A percentile compares a stretch with the other conserved stretches of the same genome.
phyloP scores from a whole-genome alignment of 2,797 vertebrate genomes.

The Channallabes apus region DNA sequence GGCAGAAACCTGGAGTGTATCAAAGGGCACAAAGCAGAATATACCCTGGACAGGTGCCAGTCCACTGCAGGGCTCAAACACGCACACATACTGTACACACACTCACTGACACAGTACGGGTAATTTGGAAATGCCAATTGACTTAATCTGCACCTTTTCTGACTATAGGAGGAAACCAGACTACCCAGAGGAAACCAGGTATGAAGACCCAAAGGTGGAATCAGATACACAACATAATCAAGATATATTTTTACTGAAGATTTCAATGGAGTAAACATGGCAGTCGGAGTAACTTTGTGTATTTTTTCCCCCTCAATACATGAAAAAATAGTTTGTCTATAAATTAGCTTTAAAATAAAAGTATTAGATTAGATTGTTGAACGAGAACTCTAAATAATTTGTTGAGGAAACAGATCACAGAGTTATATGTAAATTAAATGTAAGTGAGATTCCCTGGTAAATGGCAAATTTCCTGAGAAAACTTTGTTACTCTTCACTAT shows the following conservation, averaged over 20 bases:
- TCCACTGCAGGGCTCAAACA: no score
- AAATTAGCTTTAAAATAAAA: neutral
- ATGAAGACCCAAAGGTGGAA: no score
- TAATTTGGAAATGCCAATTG: no score
- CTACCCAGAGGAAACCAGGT: no score
- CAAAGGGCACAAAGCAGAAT: no score
- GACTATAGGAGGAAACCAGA: no score
- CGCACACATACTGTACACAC: no score
- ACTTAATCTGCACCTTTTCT: no score
- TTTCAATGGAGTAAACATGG: neutral
- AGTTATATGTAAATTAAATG: neutral
- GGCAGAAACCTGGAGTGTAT: no score
- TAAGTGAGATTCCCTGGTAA: neutral
- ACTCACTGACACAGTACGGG: no score
- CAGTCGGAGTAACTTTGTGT: neutral
- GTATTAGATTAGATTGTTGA: neutral
- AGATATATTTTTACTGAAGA: neutral
- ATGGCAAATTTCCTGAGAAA: neutral
- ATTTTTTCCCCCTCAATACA: neutral
- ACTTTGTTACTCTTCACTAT: neutral
- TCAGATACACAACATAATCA: neutral
- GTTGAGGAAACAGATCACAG: neutral
- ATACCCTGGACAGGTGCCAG: no score
- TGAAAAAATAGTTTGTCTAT: neutral
- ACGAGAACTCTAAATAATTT: neutral